Base-by-base conservation (phyloP, 2,797 vertebrate species). In the Capromys pilorides region DNA sequence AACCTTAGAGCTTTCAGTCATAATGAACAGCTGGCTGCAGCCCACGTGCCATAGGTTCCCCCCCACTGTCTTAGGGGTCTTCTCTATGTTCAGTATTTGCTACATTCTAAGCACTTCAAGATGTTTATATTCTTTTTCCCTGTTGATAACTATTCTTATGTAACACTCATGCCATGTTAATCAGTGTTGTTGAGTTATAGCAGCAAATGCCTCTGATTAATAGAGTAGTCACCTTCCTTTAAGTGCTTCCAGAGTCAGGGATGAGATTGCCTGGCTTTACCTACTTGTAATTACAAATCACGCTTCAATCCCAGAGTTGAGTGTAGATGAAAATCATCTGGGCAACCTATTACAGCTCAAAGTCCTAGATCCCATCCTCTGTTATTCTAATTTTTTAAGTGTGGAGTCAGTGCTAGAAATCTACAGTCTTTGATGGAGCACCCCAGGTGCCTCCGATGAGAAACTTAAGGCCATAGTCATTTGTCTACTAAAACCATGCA, bases 161-260 rank as follows among this genome's bases (percentile, higher is more conserved):
- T 67, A 49, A 80, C 66, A 91, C 13, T 85, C 78, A 66, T 79
- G 36, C 51, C 14, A 10, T 81, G 22, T 61, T 88, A 86, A 84
- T 90, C 85, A 81, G 24, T 57, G 7, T 83, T 81, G 57, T 73
- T 86, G 59, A 92, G 94, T 64, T 94, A 16, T 86, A 61, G 81
- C 12, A 66, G 41, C 67, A 51, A 57, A 80, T 39, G n/a, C 16
- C 33, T 79, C 61, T 33, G 12, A 90, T 89, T 66, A 82, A 64
- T 89, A 88, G 51, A 85, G 71, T 90, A 85, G 59, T 88, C 89
- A 45, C 22, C 33, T 91, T 88, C 24, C 64, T 90, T 90, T 19
- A 89, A 67, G 54, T 81, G 12, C 49, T 66, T 88, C 80, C 49
- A 79, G 14, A 67, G 75, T 77, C 33, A 61, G 21, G 49, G 33